Percentiles rank a stretch among this genome's conserved stretches.
Conservation (phyloP, 2,113 vertebrate genomes). For the Apus apus region DNA sequence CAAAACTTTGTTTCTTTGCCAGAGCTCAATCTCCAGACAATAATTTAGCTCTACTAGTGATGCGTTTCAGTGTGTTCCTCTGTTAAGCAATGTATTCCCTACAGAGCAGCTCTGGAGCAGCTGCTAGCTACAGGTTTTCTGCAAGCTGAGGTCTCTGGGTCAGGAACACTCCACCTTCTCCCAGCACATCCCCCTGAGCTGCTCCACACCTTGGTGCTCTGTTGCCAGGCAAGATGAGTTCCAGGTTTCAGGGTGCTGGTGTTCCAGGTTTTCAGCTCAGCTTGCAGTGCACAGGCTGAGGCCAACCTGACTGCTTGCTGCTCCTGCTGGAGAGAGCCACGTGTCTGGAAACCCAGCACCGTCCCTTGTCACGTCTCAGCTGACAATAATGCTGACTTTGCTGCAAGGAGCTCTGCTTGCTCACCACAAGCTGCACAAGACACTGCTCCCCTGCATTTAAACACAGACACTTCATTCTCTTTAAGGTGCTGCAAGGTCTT, state of each 20-base stretch:
- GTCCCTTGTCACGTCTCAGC: background rate
- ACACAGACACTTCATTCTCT: background rate
- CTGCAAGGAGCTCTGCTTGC: background rate
- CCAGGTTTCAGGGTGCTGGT: background rate
- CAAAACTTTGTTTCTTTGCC: slow-evolving; percentile 4
- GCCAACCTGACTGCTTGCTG: background rate
- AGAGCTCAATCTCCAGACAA: slow-evolving; percentile 1
- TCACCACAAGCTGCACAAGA: background rate
- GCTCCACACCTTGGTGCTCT: background rate
- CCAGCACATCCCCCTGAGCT: background rate
- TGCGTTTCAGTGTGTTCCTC: background rate
- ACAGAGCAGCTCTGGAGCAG: background rate
- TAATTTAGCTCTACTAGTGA: background rate
- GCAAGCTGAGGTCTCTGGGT: background rate
- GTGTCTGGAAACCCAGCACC: background rate
- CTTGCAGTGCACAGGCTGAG: background rate
- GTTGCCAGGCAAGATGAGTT: background rate
- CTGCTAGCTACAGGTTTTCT: background rate
- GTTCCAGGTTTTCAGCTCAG: background rate
- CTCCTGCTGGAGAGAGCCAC: background rate
- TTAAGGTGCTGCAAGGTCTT: background rate
- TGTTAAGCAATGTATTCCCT: background rate
- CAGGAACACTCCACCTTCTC: background rate
- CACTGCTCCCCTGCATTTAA: background rate
- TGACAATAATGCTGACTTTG: fast-evolving